Conservation (phyloP, 2,113 vertebrate species). For the Psilopogon haemacephalus region DNA sequence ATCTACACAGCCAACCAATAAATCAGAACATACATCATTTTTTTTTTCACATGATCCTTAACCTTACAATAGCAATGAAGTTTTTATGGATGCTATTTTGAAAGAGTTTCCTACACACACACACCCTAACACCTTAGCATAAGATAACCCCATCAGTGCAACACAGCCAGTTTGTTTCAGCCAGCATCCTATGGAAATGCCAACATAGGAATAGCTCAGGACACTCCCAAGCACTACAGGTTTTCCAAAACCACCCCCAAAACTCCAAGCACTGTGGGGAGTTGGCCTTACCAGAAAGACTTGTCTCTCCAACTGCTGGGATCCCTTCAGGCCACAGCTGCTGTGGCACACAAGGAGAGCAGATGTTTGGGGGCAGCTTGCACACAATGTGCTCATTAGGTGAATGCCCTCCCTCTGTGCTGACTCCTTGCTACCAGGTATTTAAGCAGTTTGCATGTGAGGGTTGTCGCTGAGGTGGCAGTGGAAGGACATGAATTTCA, state of each 20-base stretch:
- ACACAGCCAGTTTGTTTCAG: background rate
- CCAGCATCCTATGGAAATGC: background rate
- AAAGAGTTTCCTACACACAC: background rate
- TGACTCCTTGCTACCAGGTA: background rate
- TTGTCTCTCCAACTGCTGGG: background rate
- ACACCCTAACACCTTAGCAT: background rate
- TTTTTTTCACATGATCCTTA: conserved; percentile 3
- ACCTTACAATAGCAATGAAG: background rate
- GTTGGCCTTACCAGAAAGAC: background rate
- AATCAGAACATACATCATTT: background rate
- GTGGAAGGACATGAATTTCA: background rate
- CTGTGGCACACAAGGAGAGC: background rate
- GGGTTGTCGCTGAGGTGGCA: background rate
- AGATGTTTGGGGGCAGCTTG: background rate
- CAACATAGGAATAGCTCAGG: background rate
- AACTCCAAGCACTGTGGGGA: background rate
- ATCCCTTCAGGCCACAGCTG: background rate
- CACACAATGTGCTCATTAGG: background rate
- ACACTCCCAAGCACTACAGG: background rate
- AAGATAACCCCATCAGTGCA: background rate
- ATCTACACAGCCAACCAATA: background rate
- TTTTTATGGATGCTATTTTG: background rate
- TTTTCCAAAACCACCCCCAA: background rate
- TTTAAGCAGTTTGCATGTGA: background rate
- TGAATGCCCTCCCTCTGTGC: background rate